Conservation (phyloP, 2,113 vertebrate species). For the Cyanoliseus patagonus region DNA sequence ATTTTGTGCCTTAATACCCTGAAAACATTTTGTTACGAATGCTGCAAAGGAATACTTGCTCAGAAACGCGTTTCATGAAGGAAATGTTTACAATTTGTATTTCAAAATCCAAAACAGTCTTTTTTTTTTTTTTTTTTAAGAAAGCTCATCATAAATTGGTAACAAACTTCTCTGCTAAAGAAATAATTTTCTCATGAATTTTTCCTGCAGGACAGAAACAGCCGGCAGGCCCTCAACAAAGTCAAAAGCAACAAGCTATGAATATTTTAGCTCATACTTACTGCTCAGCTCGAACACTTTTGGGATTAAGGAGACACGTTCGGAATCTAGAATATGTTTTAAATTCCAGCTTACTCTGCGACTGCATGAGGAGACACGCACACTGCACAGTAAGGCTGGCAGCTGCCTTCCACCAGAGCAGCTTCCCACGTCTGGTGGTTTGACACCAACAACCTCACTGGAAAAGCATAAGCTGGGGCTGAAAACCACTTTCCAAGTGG, state of each 20-base stretch:
- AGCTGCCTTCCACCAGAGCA: background rate
- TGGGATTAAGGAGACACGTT: constrained; percentile 3
- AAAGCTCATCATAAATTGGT: background rate
- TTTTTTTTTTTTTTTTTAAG: background rate
- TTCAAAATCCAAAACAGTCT: background rate
- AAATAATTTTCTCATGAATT: background rate
- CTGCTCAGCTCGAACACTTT: background rate
- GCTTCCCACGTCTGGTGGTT: background rate
- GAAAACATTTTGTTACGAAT: background rate
- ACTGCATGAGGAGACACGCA: background rate
- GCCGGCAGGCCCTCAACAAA: background rate
- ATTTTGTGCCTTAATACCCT: background rate
- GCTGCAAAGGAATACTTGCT: background rate
- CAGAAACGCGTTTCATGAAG: background rate
- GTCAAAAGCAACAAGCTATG: background rate
- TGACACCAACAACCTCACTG: accelerated
- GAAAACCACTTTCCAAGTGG: background rate
- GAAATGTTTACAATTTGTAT: background rate
- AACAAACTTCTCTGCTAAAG: background rate
- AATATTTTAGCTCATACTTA: background rate
- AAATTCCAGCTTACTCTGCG: background rate
- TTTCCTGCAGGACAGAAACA: background rate
- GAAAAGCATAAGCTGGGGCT: background rate
- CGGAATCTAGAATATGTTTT: constrained; percentile 6
- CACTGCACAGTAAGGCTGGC: accelerated